phyloP scores from a whole-genome alignment of 2,797 vertebrate species.

The Pseudochirops corinnae region DNA sequence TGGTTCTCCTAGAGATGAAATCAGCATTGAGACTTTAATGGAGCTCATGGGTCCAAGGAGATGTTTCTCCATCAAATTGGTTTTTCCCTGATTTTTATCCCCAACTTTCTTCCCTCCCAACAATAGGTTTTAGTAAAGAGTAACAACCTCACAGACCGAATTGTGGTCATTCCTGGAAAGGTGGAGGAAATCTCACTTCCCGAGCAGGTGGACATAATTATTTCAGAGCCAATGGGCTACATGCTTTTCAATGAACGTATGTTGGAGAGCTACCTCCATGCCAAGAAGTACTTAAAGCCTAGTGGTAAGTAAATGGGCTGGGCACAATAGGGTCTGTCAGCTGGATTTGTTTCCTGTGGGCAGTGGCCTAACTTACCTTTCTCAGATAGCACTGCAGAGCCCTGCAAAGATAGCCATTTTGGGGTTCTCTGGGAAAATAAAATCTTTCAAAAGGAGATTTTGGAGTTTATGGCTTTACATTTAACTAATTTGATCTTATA shows the following conservation, averaged over 20 bases:
- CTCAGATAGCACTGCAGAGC: background rate
- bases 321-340: background rate
- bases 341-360: background rate
- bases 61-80: background rate
- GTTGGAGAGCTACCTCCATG: slow-evolving; percentile 98
- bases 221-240: slow-evolving; percentile 99
- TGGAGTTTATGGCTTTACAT: background rate
- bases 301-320: slow-evolving; percentile 87
- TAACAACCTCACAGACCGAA: slow-evolving; percentile 94
- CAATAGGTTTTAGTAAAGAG: slow-evolving; percentile 94
- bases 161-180: slow-evolving; percentile 95
- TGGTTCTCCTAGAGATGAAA: background rate
- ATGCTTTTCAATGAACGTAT: slow-evolving; percentile 99
- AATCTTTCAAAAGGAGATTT: background rate
- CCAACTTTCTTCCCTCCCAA: background rate
- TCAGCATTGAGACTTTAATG: background rate
- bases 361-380: background rate
- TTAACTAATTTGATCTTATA: background rate
- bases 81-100: slow-evolving; percentile 3
- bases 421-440: background rate
- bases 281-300: slow-evolving; percentile 98
- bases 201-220: slow-evolving; percentile 97
- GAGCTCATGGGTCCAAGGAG: background rate
- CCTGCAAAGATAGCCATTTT: background rate
- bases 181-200: slow-evolving; percentile 96